Percentiles rank a stretch among this genome's conserved stretches.
phyloP scores from a whole-genome alignment of 2,888 invertebrate species.

The Drosophila prostipennis region DNA sequence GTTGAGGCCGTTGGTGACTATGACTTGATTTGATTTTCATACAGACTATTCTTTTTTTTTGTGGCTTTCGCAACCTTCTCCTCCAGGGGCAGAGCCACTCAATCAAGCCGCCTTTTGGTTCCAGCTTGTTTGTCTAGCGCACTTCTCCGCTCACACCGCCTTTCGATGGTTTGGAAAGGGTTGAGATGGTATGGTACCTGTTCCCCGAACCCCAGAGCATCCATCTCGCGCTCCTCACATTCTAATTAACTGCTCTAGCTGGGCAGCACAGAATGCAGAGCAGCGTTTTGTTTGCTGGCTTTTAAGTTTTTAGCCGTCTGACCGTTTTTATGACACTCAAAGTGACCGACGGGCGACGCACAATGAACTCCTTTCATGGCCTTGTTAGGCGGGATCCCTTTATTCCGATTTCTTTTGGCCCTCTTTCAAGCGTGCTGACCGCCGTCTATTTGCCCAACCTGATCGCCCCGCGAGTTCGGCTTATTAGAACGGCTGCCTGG shows the following conservation, averaged over 20 bases:
- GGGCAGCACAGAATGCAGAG: constrained; percentile 74
- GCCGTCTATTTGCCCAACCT: constrained; percentile 73
- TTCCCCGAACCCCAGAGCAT: constrained; percentile 28
- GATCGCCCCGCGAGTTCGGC: constrained; percentile 72
- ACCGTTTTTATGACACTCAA: constrained; percentile 72
- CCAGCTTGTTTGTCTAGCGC: constrained; percentile 73
- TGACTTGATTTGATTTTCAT: constrained; percentile 78
- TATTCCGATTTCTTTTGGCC: constrained; percentile 16
- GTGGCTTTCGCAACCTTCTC: constrained; percentile 37
- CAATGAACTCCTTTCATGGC: constrained; percentile 79
- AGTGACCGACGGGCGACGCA: constrained; percentile 72
- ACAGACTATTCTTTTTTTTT: constrained; percentile 38
- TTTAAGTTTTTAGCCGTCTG: constrained; percentile 65
- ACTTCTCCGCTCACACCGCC: constrained; percentile 55
- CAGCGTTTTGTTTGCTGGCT: constrained; percentile 75
- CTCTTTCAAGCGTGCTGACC: constrained; percentile 15
- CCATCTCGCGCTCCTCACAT: constrained; percentile 53
- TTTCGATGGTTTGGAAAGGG: constrained; percentile 32
- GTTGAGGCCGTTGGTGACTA: constrained; percentile 54
- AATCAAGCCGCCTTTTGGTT: constrained; percentile 68
- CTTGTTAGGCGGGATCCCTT: constrained; percentile 74
- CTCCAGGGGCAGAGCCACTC: constrained; percentile 64
- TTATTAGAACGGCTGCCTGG: constrained; percentile 71
- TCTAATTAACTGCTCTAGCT: constrained; percentile 81
- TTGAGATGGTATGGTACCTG: constrained; percentile 24